A percentile compares a stretch with the other conserved stretches of the same genome.
phyloP scores from a whole-genome alignment of 2,113 vertebrate species.

The Mirza zaza region DNA sequence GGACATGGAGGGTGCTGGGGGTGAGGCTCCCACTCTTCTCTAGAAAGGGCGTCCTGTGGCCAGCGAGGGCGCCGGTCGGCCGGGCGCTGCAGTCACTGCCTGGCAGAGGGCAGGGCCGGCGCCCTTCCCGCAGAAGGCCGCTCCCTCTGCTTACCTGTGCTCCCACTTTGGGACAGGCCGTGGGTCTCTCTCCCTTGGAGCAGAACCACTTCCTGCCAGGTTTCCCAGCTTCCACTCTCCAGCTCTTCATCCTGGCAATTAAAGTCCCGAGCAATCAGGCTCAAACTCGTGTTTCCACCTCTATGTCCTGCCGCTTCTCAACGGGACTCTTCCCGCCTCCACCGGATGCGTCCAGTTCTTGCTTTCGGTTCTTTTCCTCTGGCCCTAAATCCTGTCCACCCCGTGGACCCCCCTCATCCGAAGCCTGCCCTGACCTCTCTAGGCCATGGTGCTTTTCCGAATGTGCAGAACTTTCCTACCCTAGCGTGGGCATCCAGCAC shows the following conservation, averaged over 20 bases:
- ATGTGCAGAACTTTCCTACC: background rate
- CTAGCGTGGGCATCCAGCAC: background rate
- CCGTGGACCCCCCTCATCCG: background rate
- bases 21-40: background rate
- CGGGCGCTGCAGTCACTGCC: too few relatives aligned
- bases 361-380: background rate
- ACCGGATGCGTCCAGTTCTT: accelerated
- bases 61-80: background rate
- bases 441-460: background rate
- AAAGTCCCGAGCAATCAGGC: background rate
- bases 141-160: background rate
- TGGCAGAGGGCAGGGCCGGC: too few relatives aligned
- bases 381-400: background rate
- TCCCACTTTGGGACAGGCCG: background rate
- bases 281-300: background rate
- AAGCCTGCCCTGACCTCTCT: background rate
- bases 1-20: background rate
- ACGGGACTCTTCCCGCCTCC: background rate
- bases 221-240: background rate
- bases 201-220: background rate
- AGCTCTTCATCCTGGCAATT: background rate
- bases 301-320: background rate
- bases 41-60: background rate
- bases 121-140: background rate
- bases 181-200: background rate